phyloP scores from a whole-genome alignment of 2,113 vertebrate species.

The Catharus minimus region DNA sequence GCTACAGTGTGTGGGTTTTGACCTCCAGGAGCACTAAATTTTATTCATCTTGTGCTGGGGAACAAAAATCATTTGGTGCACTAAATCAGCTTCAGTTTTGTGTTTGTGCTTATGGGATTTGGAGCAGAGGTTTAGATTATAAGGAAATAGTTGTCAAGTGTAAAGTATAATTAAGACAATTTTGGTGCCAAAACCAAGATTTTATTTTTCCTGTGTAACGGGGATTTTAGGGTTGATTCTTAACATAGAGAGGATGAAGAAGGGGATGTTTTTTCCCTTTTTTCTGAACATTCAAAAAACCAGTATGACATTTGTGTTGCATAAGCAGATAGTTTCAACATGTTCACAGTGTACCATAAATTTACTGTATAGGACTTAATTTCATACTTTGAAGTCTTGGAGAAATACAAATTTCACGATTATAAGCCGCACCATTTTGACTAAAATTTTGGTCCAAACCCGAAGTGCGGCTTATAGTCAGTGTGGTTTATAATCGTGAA shows the following conservation, averaged over 20 bases:
- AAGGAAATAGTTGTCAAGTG: slow-evolving; percentile 70
- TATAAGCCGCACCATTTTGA: no score
- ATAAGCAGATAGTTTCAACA: background rate
- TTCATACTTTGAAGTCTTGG: background rate
- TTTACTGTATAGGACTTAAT: background rate
- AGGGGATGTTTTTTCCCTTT: background rate
- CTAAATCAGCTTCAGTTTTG: slow-evolving; percentile 74
- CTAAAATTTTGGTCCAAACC: no score
- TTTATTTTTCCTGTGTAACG: slow-evolving; percentile 50
- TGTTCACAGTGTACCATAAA: background rate
- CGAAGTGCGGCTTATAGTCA: no score
- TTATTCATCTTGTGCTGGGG: slow-evolving; percentile 55
- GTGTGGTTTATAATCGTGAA: no score
- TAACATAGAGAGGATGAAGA: background rate
- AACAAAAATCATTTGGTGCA: slow-evolving; percentile 46
- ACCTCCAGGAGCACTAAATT: slow-evolving; percentile 73
- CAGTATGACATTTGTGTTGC: background rate
- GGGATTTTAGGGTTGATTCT: background rate
- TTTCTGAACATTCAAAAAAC: background rate
- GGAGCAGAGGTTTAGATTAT: slow-evolving; percentile 55
- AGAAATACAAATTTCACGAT: background rate
- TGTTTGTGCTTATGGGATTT: slow-evolving; percentile 59
- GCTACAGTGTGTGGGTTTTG: slow-evolving; percentile 68
- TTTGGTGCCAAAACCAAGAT: slow-evolving; percentile 35
- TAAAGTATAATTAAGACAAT: slow-evolving; percentile 64